A percentile compares a stretch with the other conserved stretches of the same genome.
Conservation (phyloP, 2,113 vertebrate species). For the Ciconia maguari region DNA sequence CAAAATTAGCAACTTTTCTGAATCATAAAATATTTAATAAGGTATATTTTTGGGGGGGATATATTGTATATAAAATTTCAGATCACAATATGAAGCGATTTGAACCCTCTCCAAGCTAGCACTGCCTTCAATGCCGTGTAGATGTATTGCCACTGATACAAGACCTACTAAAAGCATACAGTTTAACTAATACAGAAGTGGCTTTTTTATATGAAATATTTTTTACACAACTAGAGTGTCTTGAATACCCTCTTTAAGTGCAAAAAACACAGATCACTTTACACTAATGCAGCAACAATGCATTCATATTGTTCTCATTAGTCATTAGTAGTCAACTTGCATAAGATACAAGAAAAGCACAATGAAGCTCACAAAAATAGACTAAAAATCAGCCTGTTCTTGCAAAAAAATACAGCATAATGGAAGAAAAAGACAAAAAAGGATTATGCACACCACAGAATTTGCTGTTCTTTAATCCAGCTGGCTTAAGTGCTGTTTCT, state of each 20-base stretch:
- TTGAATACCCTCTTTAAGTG: constrained; percentile 82
- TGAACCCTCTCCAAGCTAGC: constrained; percentile 84
- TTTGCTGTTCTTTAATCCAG: constrained; percentile 75
- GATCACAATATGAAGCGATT: constrained; percentile 96
- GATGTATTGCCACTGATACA: constrained; percentile 84
- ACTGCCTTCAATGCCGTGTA: constrained; percentile 79
- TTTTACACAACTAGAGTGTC: constrained; percentile 78
- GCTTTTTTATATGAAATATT: constrained; percentile 80
- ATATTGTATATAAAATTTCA: constrained; percentile 99
- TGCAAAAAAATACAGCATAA: constrained; percentile 76
- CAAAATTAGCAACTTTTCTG: constrained; percentile 71
- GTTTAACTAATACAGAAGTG: constrained; percentile 84
- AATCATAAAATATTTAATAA: constrained; percentile 99
- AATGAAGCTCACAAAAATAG: constrained; percentile 85
- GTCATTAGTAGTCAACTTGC: constrained; percentile 90
- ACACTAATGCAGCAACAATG: constrained; percentile 91
- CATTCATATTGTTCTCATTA: constrained; percentile 92
- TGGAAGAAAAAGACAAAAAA: constrained; percentile 78
- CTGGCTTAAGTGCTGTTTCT: constrained; percentile 68
- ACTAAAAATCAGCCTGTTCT: constrained; percentile 81
- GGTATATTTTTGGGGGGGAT: constrained; percentile 87
- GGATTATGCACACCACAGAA: constrained; percentile 85
- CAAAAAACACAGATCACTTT: constrained; percentile 90
- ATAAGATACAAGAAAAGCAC: constrained; percentile 83
- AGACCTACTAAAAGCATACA: constrained; percentile 87